Base-by-base conservation (phyloP, 1,140 invertebrate species). In the Tetramorium parvispinum region DNA sequence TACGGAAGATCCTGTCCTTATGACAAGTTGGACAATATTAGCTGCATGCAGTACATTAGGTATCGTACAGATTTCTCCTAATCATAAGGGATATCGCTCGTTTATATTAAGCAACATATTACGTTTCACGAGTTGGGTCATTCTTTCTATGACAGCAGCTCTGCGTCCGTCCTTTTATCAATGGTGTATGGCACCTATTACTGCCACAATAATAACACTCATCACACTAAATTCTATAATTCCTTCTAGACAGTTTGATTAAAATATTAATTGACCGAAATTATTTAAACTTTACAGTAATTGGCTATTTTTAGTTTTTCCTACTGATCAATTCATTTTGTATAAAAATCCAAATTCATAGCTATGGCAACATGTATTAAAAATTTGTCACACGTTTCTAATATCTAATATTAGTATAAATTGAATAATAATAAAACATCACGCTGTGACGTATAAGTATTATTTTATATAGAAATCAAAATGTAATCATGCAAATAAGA, bases 121-220 rank as follows among this genome's bases (percentile, higher is more conserved):
- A 61, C 91, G 92, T 70, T 87, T 93, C 24, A 70, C 92, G 63
- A 93, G 93, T 53, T 94, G 91, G 93, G 57, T 93, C 32, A 75
- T 93, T 43, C 71, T 95, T 49, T 91, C 87, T 18, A 92, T 92
- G 43, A 85, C 93, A 63, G 89, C 90, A 40, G 85, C 89, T 51
- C 85, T 91, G 63, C 88, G 81, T 68, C 79, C 92, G 21, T 81
- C 91, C 24, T 89, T 93, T 88, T 93, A 94, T 90, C 93, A 95
- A n/a, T 95, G 94, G 92, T 94, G 85, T 79, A 92, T 96, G 61
- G 93, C 95, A 61, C 94, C 94, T 10, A 76, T 94, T 32, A 71
- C 94, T 11, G 92, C 94, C 16, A 49, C 59, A 40, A 21, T 81
- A 10, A 18, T 88, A 61, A 59, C 53, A 73, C 63, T 93, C 21